phyloP scores from a whole-genome alignment of 2,113 vertebrate genomes.

The Salvelinus alpinus region DNA sequence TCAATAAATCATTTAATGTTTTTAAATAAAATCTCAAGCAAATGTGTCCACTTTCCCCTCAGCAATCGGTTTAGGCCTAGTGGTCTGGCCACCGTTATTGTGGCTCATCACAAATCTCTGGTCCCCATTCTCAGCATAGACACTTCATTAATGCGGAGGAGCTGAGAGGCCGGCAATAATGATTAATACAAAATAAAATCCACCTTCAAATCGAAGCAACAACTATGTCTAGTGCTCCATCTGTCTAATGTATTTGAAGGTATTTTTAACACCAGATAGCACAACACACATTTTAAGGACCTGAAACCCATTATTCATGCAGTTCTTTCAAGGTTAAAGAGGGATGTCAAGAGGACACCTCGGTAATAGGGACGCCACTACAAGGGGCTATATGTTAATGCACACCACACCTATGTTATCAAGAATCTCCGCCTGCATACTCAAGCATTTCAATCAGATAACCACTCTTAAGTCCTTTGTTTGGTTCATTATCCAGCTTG shows the following conservation, averaged over 20 bases:
- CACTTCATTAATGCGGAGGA: conserved; percentile 38
- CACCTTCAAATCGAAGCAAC: conserved; percentile 49
- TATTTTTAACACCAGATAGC: conserved; percentile 51
- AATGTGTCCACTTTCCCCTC: conserved; percentile 10
- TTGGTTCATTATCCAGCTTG: conserved; percentile 19
- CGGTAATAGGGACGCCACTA: conserved; percentile 50
- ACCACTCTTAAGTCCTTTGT: conserved; percentile 9
- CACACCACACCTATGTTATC: conserved; percentile 35
- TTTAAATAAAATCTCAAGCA: conserved; percentile 21
- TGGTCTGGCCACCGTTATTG: conserved; percentile 31
- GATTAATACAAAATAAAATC: conserved; percentile 41
- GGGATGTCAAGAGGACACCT: conserved; percentile 43
- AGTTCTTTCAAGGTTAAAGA: conserved; percentile 63
- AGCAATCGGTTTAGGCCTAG: conserved; percentile 4
- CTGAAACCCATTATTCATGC: conserved; percentile 49
- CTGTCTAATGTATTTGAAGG: conserved; percentile 46
- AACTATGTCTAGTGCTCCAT: conserved; percentile 42
- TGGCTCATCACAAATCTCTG: conserved; percentile 20
- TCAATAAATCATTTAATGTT: conserved; percentile 16
- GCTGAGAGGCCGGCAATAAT: conserved; percentile 27
- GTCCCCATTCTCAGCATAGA: neutral
- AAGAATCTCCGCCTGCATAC: conserved; percentile 27
- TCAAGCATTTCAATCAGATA: conserved; percentile 28
- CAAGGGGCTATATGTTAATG: conserved; percentile 54
- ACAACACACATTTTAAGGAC: conserved; percentile 44